These are phyloP conservation scores for Tricholaema leucomelas DNA, from an alignment of 2,113 vertebrate species.

Conservation along the genomic window DNA sequence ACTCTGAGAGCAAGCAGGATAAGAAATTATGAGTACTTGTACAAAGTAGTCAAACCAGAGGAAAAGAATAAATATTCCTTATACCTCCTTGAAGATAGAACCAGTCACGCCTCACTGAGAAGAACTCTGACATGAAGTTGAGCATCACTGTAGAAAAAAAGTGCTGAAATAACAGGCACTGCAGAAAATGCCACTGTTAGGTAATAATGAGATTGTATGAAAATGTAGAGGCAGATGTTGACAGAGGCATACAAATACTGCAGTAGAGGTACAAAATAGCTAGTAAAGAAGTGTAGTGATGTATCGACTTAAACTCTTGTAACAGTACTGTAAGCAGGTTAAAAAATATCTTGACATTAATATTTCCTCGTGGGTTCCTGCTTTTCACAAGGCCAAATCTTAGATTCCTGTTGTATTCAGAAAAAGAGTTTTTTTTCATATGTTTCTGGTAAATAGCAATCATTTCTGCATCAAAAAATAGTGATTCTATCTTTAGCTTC, in stretches of 20 bases:
- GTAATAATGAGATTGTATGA: not conserved
- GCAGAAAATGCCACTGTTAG: not conserved
- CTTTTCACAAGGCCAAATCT: not conserved
- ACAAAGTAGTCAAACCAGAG: not conserved
- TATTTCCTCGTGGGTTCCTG: not conserved
- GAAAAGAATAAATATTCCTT: not conserved
- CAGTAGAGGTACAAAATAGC: not conserved
- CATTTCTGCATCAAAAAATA: not conserved
- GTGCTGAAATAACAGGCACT: not conserved
- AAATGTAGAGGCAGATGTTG: not conserved
- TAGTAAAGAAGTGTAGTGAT: not conserved
- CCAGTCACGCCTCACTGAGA: not conserved
- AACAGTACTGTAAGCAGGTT: not conserved
- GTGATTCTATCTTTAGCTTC: not conserved
- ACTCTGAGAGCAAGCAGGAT: not conserved
- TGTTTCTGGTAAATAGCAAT: not conserved
- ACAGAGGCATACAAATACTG: not conserved
- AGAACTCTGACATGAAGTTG: not conserved
- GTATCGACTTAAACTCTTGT: not conserved
- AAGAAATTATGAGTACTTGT: not conserved
- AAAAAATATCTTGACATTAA: not conserved
- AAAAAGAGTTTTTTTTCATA: not conserved
- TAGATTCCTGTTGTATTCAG: not conserved
- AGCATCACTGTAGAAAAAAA: not conserved
- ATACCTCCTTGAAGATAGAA: not conserved